Base-by-base conservation (phyloP, 2,888 invertebrate species). In the Nephrocerus scutellatus region DNA sequence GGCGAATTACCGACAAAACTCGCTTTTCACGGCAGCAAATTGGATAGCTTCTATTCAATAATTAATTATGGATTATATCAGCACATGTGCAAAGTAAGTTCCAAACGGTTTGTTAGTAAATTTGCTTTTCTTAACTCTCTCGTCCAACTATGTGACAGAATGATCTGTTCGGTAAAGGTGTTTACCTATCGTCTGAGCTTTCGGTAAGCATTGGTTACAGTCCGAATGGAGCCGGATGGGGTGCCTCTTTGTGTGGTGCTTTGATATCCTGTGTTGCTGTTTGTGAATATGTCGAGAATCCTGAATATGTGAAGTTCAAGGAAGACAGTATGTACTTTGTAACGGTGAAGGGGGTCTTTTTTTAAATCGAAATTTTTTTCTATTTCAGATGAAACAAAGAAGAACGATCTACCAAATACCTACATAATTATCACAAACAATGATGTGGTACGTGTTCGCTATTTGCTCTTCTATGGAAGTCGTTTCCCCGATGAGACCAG, bases 41-140 rank as follows among this genome's bases (percentile, higher is more conserved):
- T 87, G 45, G 86, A 86, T 60, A 83, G 86, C 59, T 85, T 88
- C 59, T 82, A 85, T 68, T 83, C 85, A 1, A 84, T 87, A 49
- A 62, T 86, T 37, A 79, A 83, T 65, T 79, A 82, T 65, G 87
- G 87, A 4, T 71, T 88, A 34, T 80, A 82, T 49, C 80, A 82
- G 51, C 81, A 81, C 64, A 72, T 82, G 66, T 79, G 74, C 53
- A 77, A 78, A 70, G 79, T 79, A 58, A 39, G 44, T 35, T 10
- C 9, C 8, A 14, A 9, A 15, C 1, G 5, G 7, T 3, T 1
- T 3, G 10, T 7, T 28, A n/a, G 7, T 13, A 10, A 7, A 5
- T 23, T n/a, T 13, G 3, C n/a, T 28, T 28, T 18, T 10, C 28
- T 8, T 13, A 29, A 29, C 9, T 7, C 5, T 22, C 13, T 21